Conservation (phyloP, 2,888 invertebrate species). For the Eristalis pertinax region DNA sequence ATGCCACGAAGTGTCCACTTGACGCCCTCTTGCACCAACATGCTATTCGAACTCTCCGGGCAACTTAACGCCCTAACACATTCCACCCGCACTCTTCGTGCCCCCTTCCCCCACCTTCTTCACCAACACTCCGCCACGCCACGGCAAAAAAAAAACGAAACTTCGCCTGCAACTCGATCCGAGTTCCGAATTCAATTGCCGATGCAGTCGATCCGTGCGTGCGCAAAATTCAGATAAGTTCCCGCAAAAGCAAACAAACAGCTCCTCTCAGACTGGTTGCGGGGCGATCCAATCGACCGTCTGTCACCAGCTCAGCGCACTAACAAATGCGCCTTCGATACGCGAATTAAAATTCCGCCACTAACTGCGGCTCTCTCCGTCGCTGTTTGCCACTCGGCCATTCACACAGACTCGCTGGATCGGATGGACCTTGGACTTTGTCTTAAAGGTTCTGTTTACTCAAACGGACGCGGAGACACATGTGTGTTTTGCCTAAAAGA, state of each 20-base stretch:
- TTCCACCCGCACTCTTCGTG: not conserved
- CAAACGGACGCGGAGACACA: not conserved
- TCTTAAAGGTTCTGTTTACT: not conserved
- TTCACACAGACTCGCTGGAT: conserved; percentile 16
- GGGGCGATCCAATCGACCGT: not conserved
- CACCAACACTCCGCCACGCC: not conserved
- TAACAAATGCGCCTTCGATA: conserved; percentile 8
- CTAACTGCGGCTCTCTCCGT: not conserved
- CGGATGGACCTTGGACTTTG: not conserved
- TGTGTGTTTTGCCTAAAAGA: not conserved
- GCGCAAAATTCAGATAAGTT: not conserved
- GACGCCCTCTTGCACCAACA: not conserved
- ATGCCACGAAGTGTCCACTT: no score
- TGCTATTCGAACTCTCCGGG: no score
- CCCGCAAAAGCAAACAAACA: not conserved
- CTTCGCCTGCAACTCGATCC: conserved; percentile 4
- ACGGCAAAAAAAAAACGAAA: not conserved
- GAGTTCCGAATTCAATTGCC: not conserved
- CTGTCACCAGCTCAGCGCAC: not conserved
- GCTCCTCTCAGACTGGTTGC: not conserved
- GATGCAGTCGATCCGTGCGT: not conserved
- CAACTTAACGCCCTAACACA: no score
- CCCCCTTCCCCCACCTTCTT: not conserved
- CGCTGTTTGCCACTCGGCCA: not conserved
- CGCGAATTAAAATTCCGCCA: conserved; percentile 22